Percentiles rank a stretch among this genome's conserved stretches.
phyloP scores from a whole-genome alignment of 2,797 vertebrate species.

The Alfaro cultratus region DNA sequence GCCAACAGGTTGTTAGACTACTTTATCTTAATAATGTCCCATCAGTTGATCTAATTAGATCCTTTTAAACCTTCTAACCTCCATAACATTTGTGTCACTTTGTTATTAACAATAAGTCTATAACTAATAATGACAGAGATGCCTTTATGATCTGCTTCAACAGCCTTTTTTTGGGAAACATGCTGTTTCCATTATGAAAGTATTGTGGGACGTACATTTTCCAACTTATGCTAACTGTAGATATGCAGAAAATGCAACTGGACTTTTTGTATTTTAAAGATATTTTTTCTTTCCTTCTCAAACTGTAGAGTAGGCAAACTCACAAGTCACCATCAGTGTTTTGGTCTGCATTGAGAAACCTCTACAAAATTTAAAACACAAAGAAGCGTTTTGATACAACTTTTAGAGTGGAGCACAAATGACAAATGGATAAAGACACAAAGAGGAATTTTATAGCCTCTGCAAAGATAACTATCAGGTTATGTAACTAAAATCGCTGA shows the following conservation, averaged over 20 bases:
- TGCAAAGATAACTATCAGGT: conserved; percentile 49
- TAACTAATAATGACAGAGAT: not conserved
- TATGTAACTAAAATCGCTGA: conserved; percentile 57
- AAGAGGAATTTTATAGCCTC: conserved; percentile 35
- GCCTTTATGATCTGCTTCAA: not conserved
- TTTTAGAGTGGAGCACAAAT: conserved; percentile 6
- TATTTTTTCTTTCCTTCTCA: not conserved
- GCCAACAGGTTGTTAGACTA: not conserved
- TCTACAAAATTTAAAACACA: not conserved
- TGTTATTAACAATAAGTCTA: not conserved
- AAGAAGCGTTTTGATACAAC: not conserved
- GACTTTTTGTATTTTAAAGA: not conserved
- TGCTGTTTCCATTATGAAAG: not conserved
- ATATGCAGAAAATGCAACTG: not conserved
- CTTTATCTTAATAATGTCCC: not conserved
- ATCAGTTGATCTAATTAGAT: not conserved
- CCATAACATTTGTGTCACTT: not conserved
- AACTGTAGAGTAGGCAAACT: not conserved
- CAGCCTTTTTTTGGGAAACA: not conserved
- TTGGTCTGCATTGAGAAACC: not conserved
- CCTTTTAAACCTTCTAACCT: not conserved
- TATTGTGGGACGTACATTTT: not conserved
- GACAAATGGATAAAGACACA: conserved; percentile 23
- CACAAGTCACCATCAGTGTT: not conserved
- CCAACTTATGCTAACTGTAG: not conserved